These are phyloP conservation scores for Dasypogon diadema DNA, from an alignment of 2,888 invertebrate species.

Conservation along the genomic window DNA sequence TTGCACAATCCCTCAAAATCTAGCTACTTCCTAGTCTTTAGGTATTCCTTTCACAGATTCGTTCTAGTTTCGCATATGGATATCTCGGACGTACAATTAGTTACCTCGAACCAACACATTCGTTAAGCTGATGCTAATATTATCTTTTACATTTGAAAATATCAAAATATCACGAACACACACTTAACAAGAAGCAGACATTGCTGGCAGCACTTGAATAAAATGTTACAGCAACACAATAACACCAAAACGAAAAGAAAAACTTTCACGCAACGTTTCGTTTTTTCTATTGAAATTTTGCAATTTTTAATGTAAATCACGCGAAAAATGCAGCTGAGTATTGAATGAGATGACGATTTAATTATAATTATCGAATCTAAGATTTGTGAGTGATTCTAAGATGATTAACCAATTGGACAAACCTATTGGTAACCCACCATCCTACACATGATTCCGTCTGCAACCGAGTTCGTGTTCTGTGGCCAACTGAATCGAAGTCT, in stretches of 20 bases:
- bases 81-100: conserved; percentile 13
- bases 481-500: conserved; percentile 53
- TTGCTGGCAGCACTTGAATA: conserved; percentile 11
- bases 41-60: conserved; percentile 13
- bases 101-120: not conserved
- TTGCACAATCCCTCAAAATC: not conserved
- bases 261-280: conserved; percentile 36
- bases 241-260: conserved; percentile 11
- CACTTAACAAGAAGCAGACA: conserved; percentile 9
- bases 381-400: not conserved
- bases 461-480: conserved; percentile 52
- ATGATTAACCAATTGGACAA: not conserved
- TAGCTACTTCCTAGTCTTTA: conserved; percentile 3
- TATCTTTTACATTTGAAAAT: conserved; percentile 18
- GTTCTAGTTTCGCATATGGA: conserved; percentile 16
- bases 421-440: conserved; percentile 13
- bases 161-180: conserved; percentile 25
- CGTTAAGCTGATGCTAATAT: not conserved
- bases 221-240: conserved; percentile 26
- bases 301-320: not conserved
- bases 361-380: not conserved
- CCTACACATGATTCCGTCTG: conserved; percentile 42
- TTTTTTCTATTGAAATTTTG: not conserved
- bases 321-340: too few relatives aligned
- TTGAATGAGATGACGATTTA: not conserved